Percentiles rank a stretch among this genome's conserved stretches.
Conservation (phyloP, 2,113 vertebrate species). For the Oncorhynchus mykiss region DNA sequence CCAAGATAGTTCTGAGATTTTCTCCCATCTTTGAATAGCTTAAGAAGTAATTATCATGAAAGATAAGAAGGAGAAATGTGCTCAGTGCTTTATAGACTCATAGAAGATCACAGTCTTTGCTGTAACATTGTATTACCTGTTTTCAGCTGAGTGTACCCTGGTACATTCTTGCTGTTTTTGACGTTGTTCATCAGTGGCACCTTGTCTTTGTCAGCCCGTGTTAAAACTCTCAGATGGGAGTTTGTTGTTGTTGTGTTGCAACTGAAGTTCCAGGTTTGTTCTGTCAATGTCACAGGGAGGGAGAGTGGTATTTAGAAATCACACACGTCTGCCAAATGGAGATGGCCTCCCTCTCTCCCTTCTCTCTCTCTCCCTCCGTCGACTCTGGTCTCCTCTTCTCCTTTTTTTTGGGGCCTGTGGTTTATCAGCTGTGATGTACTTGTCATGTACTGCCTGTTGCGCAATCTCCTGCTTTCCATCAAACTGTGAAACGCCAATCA, state of each 20-base stretch:
- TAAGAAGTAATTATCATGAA: slow-evolving; percentile 51
- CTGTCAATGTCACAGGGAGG: slow-evolving; percentile 39
- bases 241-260: background rate
- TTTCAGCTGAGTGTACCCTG: background rate
- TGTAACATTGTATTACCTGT: slow-evolving; percentile 7
- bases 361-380: too few relatives aligned
- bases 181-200: background rate
- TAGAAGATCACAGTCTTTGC: slow-evolving; percentile 6
- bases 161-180: background rate
- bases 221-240: background rate
- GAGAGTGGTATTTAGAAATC: slow-evolving; percentile 14
- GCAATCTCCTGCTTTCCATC: slow-evolving; percentile 29
- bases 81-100: slow-evolving; percentile 42
- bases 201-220: background rate
- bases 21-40: slow-evolving; percentile 55
- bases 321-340: slow-evolving; percentile 7
- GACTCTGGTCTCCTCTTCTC: slow-evolving; percentile 20
- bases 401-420: slow-evolving; percentile 21
- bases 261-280: slow-evolving; percentile 35
- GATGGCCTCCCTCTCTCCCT: background rate
- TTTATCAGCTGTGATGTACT: too few relatives aligned
- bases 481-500: slow-evolving; percentile 19
- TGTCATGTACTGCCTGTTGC: slow-evolving; percentile 23
- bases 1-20: slow-evolving; percentile 39
- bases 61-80: slow-evolving; percentile 30